Conservation (phyloP, 2,888 invertebrate species). For the Acrobasis consociella region DNA sequence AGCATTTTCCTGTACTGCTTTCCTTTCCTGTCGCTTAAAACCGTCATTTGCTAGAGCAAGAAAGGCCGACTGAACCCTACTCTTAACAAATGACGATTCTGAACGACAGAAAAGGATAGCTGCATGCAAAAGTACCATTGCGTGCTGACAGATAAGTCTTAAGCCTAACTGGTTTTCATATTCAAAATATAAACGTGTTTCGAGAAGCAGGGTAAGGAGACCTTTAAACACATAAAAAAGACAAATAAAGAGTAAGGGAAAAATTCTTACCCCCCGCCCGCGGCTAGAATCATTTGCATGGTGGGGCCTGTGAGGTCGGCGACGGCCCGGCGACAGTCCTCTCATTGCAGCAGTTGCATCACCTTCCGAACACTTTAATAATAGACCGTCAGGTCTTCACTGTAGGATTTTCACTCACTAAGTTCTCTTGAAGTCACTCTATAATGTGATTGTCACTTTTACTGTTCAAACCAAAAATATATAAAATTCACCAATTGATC, state of each 20-base stretch:
- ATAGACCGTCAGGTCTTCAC: neutral
- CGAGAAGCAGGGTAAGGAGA: too few relatives aligned
- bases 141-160: too few relatives aligned
- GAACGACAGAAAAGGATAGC: too few relatives aligned
- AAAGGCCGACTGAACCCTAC: too few relatives aligned
- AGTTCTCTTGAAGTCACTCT: neutral
- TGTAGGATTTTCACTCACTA: neutral
- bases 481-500: neutral
- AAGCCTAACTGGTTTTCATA: too few relatives aligned
- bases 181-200: too few relatives aligned
- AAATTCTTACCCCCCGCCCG: conserved; percentile 66
- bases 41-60: too few relatives aligned
- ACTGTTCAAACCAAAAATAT: neutral
- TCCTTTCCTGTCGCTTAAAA: too few relatives aligned
- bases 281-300: conserved; percentile 83
- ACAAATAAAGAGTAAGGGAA: conserved; percentile 10
- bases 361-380: neutral
- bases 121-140: too few relatives aligned
- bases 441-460: neutral
- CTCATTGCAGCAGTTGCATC: conserved; percentile 31
- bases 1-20: too few relatives aligned
- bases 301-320: conserved; percentile 34
- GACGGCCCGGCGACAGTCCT: conserved; percentile 23
- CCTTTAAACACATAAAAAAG: conserved; percentile 4
- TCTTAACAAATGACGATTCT: too few relatives aligned